phyloP scores from a whole-genome alignment of 2,888 invertebrate genomes.

The Acanthosepion esculentum region DNA sequence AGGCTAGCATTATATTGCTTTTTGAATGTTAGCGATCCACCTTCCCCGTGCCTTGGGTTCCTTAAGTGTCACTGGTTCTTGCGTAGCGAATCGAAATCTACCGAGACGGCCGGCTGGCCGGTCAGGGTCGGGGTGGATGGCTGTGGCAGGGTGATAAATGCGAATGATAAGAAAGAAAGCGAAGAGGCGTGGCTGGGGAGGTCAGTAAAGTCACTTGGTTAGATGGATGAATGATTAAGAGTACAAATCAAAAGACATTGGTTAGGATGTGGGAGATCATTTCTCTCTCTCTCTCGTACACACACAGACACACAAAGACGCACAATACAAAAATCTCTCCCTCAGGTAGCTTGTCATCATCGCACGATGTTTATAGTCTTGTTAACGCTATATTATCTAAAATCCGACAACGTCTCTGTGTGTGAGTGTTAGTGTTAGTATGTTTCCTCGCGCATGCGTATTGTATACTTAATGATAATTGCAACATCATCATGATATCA shows the following conservation, averaged over 20 bases:
- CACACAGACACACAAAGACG: too few relatives aligned
- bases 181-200: neutral
- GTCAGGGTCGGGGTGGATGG: neutral
- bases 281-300: neutral
- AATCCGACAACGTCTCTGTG: too few relatives aligned
- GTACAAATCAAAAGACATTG: neutral
- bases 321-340: too few relatives aligned
- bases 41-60: neutral
- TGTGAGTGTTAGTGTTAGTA: too few relatives aligned
- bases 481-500: too few relatives aligned
- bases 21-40: neutral
- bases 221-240: neutral
- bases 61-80: neutral
- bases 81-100: slow-evolving; percentile 15
- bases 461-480: too few relatives aligned
- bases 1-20: neutral
- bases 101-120: neutral
- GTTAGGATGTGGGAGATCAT: neutral
- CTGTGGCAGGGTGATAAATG: neutral
- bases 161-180: neutral
- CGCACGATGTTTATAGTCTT: too few relatives aligned
- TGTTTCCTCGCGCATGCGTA: too few relatives aligned
- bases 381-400: too few relatives aligned
- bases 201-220: neutral
- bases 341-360: too few relatives aligned